These are phyloP conservation scores for Drosophila mimica DNA, from an alignment of 2,888 invertebrate species.

Conservation along the genomic window DNA sequence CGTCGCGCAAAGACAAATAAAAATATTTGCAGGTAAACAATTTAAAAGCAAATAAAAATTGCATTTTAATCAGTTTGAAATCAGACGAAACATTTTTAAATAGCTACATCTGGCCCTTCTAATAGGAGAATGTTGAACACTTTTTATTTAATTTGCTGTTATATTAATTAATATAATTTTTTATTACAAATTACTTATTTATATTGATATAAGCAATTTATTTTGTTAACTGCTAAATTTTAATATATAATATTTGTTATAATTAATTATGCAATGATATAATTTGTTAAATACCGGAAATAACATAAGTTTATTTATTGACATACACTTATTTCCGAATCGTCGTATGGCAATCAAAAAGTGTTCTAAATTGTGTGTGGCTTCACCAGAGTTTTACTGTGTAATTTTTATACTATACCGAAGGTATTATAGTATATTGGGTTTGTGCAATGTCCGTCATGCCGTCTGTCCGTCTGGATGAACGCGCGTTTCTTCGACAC, in stretches of 20 bases:
- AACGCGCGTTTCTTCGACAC: too few species aligned
- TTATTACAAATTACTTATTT: neutral
- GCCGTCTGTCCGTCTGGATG: too few species aligned
- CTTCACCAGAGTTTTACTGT: conserved; percentile 37
- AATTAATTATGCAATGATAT: neutral
- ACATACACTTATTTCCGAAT: neutral
- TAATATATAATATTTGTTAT: neutral
- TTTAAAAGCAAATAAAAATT: conserved; percentile 54
- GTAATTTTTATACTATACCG: neutral
- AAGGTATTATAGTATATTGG: too few species aligned
- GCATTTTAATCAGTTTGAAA: conserved; percentile 48
- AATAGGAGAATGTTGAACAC: neutral
- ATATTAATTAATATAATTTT: neutral
- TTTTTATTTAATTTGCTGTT: neutral
- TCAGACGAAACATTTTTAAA: conserved; percentile 13
- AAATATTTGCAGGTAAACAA: conserved; percentile 50
- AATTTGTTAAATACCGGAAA: neutral
- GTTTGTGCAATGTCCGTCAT: too few species aligned
- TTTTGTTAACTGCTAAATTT: neutral
- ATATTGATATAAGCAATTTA: neutral
- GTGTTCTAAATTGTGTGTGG: neutral
- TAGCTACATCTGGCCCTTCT: conserved; percentile 8
- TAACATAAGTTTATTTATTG: neutral
- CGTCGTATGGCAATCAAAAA: neutral
- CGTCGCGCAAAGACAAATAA: conserved; percentile 46